Evolutionary conservation across 2,113 vertebrate genomes (phyloP).

Genomic region (Pao palembangensis): DNA sequence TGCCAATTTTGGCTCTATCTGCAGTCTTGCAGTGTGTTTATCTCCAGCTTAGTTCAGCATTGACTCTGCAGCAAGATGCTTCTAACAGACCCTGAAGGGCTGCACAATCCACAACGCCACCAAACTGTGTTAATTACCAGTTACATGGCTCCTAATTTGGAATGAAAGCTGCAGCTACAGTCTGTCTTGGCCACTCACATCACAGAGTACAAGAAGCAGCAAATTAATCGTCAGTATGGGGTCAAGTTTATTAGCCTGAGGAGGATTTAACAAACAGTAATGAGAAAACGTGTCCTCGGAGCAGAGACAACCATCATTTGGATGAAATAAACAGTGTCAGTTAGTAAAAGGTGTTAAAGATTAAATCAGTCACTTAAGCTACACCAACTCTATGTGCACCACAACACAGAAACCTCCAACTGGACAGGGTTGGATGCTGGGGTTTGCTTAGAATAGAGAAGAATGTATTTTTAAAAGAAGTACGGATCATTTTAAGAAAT

Average conservation of each 20-base stretch:
- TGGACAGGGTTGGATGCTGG: constrained; percentile 1
- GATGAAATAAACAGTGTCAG: constrained; percentile 58
- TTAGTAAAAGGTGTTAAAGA: constrained; percentile 47
- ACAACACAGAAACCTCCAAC: constrained; percentile 4
- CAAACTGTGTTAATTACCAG: constrained; percentile 61
- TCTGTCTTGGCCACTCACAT: constrained; percentile 65
- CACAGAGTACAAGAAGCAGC: constrained; percentile 44
- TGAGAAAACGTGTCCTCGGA: constrained; percentile 61
- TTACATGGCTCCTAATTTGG: constrained; percentile 54
- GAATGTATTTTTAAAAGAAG: too few relatives aligned
- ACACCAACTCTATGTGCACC: constrained; percentile 1
- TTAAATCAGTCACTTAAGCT: constrained; percentile 34
- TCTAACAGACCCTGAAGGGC: constrained; percentile 41
- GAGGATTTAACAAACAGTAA: constrained; percentile 58
- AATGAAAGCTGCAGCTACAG: constrained; percentile 64
- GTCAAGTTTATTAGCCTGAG: constrained; percentile 64
- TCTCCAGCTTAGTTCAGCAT: constrained; percentile 27
- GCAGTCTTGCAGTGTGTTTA: constrained; percentile 28
- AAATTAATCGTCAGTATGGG: constrained; percentile 55
- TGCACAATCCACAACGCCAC: constrained; percentile 32
- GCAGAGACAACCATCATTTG: constrained; percentile 35
- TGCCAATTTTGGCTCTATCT: constrained; percentile 34
- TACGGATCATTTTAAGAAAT: too few relatives aligned
- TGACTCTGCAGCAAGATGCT: constrained; percentile 32
- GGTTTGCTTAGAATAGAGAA: not conserved